phyloP scores from a whole-genome alignment of 2,888 invertebrate genomes.

The Tenodera sinensis region DNA sequence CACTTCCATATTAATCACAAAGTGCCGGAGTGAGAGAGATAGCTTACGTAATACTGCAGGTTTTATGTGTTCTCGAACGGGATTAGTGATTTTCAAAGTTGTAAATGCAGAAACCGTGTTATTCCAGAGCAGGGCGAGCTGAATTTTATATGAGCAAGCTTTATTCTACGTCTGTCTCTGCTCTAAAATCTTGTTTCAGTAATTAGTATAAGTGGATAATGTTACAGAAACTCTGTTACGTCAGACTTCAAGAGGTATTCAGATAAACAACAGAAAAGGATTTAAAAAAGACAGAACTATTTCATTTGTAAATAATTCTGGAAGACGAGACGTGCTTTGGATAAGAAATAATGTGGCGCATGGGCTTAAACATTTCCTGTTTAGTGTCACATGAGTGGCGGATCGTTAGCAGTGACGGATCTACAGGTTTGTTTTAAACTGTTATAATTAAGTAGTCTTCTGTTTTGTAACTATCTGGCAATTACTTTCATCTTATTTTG shows the following conservation, averaged over 20 bases:
- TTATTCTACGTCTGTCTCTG: background rate
- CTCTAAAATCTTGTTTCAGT: background rate
- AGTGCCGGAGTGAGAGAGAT: background rate
- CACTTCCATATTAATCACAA: background rate
- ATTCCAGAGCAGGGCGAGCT: background rate
- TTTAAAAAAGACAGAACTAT: background rate
- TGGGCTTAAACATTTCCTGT: background rate
- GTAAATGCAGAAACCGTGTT: background rate
- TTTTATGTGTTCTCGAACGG: background rate
- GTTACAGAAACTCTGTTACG: background rate
- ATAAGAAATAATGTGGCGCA: background rate
- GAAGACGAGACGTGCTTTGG: background rate
- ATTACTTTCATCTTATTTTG: no score
- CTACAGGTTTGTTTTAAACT: no score
- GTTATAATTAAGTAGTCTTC: no score
- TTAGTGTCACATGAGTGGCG: background rate
- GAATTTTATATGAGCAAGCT: background rate
- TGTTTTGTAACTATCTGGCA: no score
- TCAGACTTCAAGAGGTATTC: background rate
- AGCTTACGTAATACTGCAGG: background rate
- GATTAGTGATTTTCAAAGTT: background rate
- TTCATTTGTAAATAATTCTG: background rate
- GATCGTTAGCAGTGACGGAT: no score
- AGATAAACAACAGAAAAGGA: background rate
- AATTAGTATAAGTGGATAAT: background rate